Base-by-base conservation (phyloP, 2,888 invertebrate species). In the Netelia fuscicornis region DNA sequence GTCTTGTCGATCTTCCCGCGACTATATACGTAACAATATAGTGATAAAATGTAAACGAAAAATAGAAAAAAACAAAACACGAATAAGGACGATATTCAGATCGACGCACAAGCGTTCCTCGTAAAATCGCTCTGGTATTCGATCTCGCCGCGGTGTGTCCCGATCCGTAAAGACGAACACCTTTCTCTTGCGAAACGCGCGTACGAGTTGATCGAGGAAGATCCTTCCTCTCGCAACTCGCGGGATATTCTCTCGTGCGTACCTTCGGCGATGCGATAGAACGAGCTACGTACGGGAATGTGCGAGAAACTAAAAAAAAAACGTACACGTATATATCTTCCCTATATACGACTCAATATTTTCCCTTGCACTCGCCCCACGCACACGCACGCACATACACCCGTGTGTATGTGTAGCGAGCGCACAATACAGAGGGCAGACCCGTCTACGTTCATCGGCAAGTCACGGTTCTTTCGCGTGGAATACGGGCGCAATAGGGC, bases 141-240 rank as follows among this genome's bases (percentile, higher is more conserved):
- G 64, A 80, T 67, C 78, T 58, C 58, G 10, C 17, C 2, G 11
- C 25, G 44, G 23, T 72, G 83, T 83, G 54, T 75, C 75, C 75
- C 84, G 56, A 60, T 79, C 44, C 78, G 68, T 30, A 74, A 54
- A 75, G 78, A 78, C 67, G 67, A 65, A 74, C 75, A 70, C 81
- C 81, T 85, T 85, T 85, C 84, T 79, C 84, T 85, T 81, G 65
- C 81, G 71, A 81, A 82, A 85, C 62, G 25, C 42, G 52, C 62
- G 56, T 60, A 64, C 75, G 71, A 64, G 37, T 9, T 23, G 25
- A 65, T 23, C 60, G 52, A 72, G 11, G 48, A 75, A 78, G 54
- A 71, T 72, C 42, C 65, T 37, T 13, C 44, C n/a, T 11, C 52
- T 25, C 62, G 48, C 48, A 48, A 67, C 67, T 62, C 52, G 54